phyloP scores from a whole-genome alignment of 2,113 vertebrate species.

The Pygoscelis antarcticus region DNA sequence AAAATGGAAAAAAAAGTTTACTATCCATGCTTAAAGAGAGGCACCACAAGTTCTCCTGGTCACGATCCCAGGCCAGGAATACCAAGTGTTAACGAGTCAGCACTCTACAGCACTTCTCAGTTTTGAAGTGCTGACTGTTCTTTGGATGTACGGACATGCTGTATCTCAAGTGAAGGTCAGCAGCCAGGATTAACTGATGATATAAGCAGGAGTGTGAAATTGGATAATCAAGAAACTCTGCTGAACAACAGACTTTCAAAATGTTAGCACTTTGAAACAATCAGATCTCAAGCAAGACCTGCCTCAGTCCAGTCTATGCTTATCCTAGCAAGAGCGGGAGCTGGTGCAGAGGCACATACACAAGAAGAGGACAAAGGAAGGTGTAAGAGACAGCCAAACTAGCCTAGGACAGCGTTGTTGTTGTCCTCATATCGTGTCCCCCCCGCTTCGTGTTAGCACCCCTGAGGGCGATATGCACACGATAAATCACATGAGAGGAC shows the following conservation, averaged over 20 bases:
- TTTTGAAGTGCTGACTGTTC: not conserved
- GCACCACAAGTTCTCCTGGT: not conserved
- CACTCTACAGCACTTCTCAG: not conserved
- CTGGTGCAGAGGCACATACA: not conserved
- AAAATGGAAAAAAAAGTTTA: not conserved
- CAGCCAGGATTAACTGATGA: slow-evolving; percentile 13
- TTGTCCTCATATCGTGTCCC: rapidly evolving
- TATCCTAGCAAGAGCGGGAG: not conserved
- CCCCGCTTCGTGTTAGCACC: not conserved
- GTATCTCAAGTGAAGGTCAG: slow-evolving; percentile 33
- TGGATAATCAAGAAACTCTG: slow-evolving; percentile 10
- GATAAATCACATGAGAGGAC: not conserved
- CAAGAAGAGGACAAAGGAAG: not conserved
- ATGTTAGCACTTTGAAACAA: not conserved
- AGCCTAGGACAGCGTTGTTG: rapidly evolving
- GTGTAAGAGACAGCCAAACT: not conserved
- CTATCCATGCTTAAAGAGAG: not conserved
- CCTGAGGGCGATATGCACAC: not conserved
- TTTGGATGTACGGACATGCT: not conserved
- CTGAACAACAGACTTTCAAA: not conserved
- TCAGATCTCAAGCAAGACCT: not conserved
- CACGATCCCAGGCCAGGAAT: not conserved
- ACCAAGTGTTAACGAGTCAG: not conserved
- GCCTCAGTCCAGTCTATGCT: not conserved
- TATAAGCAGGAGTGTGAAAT: not conserved